Percentiles rank a stretch among this genome's conserved stretches.
Evolutionary conservation across 64 coral and sea anemone species (phyloP).

Genomic region (Catalaphyllia jardinei): DNA sequence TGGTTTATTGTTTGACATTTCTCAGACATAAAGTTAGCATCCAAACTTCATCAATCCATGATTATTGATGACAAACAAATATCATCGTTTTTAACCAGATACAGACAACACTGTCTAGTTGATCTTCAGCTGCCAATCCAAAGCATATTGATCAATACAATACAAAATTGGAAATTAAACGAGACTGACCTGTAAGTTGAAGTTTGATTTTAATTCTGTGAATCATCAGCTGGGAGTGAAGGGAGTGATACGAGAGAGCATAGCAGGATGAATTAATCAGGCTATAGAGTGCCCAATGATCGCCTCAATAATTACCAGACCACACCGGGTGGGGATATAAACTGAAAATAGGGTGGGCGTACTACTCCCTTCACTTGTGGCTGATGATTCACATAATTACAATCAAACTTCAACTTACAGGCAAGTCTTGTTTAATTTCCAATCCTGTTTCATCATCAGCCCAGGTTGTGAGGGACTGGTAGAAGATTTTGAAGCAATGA

Average conservation of each 20-base stretch:
- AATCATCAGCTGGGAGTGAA: background rate
- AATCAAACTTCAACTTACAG: background rate
- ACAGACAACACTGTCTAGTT: too few relatives aligned
- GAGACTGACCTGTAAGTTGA: background rate
- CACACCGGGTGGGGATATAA: too few relatives aligned
- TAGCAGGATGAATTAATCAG: conserved; percentile 15
- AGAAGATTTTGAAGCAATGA: background rate
- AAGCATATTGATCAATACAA: too few relatives aligned
- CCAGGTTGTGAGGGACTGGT: background rate
- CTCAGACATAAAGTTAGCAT: too few relatives aligned
- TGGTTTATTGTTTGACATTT: too few relatives aligned
- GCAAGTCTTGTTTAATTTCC: background rate
- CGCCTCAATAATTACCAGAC: background rate
- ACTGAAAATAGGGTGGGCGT: too few relatives aligned
- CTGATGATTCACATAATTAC: background rate
- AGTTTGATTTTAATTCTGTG: background rate
- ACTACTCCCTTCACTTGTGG: too few relatives aligned
- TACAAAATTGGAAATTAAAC: background rate
- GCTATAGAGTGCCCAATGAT: conserved; percentile 23
- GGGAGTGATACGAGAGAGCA: conserved; percentile 19
- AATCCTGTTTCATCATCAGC: conserved; percentile 18
- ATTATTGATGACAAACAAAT: too few relatives aligned
- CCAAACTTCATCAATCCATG: too few relatives aligned
- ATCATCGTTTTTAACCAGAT: too few relatives aligned
- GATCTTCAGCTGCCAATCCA: too few relatives aligned